Percentiles rank a stretch among this genome's conserved stretches.
Conservation (phyloP, 2,113 vertebrate genomes). For the Triplophysa siluroides region DNA sequence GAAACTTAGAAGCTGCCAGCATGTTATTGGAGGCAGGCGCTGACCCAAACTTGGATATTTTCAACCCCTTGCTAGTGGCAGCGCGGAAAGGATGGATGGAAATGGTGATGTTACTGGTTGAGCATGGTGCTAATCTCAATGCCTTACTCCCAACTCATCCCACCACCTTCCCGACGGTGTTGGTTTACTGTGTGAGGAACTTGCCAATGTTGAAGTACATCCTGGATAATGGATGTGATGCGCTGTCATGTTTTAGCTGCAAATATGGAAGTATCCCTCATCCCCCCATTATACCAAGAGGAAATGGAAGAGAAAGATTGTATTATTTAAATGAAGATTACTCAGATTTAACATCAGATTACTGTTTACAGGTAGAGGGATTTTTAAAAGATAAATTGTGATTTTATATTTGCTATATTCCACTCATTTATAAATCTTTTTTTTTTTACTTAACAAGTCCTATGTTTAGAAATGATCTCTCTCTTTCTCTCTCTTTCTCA, state of each 20-base stretch:
- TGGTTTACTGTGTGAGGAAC: constrained; percentile 90
- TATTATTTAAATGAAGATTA: constrained; percentile 28
- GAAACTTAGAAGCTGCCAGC: constrained; percentile 77
- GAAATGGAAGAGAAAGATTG: constrained; percentile 20
- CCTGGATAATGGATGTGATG: constrained; percentile 87
- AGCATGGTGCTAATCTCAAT: constrained; percentile 88
- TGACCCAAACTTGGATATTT: constrained; percentile 86
- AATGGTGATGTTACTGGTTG: constrained; percentile 82
- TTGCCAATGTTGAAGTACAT: constrained; percentile 86
- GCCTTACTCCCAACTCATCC: constrained; percentile 84
- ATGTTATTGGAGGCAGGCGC: constrained; percentile 86
- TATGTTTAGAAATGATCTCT: too few relatives aligned
- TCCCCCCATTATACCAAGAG: constrained; percentile 70
- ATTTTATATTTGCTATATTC: neutral
- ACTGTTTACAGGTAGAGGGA: constrained; percentile 59
- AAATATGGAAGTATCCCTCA: constrained; percentile 79
- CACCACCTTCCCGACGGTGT: constrained; percentile 87
- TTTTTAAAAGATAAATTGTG: neutral
- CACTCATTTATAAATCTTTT: neutral
- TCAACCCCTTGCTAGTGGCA: constrained; percentile 89
- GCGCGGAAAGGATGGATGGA: constrained; percentile 81
- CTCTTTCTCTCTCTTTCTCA: too few relatives aligned
- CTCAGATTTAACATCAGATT: neutral
- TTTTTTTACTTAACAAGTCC: neutral
- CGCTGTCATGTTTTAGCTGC: constrained; percentile 85